Base-by-base conservation (phyloP, 2,113 vertebrate species). In the Leucopternis melanops region DNA sequence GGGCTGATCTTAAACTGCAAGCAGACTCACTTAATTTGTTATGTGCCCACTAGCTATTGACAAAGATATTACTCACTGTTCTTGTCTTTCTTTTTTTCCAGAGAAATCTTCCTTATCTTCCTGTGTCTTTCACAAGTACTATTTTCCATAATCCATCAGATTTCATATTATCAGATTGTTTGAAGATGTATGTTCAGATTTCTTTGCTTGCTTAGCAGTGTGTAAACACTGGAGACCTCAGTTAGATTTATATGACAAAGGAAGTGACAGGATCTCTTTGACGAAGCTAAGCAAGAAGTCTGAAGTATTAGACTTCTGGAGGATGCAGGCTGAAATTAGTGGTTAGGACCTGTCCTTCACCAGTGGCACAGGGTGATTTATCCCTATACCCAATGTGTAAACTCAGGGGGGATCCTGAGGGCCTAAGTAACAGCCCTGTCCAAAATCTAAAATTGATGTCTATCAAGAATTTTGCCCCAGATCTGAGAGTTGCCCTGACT, bases 81-180 rank as follows among this genome's bases (percentile, higher is more conserved):
- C 70, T 34, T 79, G 55, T 67, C 47, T 67, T 55, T 38, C 23
- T 72, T 69, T 81, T 81, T 62, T 85, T 50, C 47, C 63, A 58
- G 58, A 92, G 58, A 95, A 94, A 73, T 81, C 47, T 93, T 95
- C 40, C 65, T 93, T 91, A 86, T 66, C 29, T 95, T 94, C 31
- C 36, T 57, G 13, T 49, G 40, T 90, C 84, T 94, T 91, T 89
- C 57, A 45, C 73, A 91, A 90, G 86, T 69, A 44, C 77, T 92
- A 3, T 72, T 94, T 93, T 95, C 91, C 67, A 92, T 94, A 95
- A 93, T 96, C 85, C 80, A 94, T 86, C 88, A 94, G 85, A 93
- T 95, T 97, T 97, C 86, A 72, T 91, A 86, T 92, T 89, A 96
- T 72, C 65, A 89, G 83, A 75, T 89, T 94, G 92, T 95, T 94